Conservation (phyloP, 2,797 vertebrate genomes). For the Cyprinella venusta region DNA sequence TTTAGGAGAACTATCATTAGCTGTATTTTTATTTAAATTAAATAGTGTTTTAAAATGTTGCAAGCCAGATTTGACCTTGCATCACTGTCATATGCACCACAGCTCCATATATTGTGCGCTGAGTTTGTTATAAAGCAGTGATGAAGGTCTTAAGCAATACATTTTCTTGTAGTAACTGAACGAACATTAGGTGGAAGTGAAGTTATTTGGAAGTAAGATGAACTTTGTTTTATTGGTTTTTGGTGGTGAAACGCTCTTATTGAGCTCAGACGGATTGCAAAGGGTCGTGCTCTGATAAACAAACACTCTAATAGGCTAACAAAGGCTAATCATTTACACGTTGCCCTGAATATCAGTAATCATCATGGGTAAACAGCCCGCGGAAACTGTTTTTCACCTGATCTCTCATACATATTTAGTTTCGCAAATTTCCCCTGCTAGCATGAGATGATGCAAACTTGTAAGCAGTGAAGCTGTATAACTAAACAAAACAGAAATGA, state of each 20-base stretch:
- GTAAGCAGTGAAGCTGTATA: conserved; percentile 14
- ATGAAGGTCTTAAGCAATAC: not conserved
- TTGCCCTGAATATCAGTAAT: conserved; percentile 33
- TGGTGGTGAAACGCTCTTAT: conserved; percentile 3
- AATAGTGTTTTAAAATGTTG: not conserved
- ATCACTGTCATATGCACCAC: not conserved
- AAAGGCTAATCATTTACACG: conserved; percentile 48
- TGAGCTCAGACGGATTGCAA: conserved; percentile 46
- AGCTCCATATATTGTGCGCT: not conserved
- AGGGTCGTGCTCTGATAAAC: conserved; percentile 58
- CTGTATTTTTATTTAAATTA: too few species aligned
- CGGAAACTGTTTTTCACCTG: conserved; percentile 17
- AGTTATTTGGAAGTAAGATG: conserved; percentile 7
- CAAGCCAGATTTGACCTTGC: not conserved
- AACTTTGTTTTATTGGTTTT: conserved; percentile 23
- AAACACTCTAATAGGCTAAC: conserved; percentile 35
- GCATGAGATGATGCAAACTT: conserved; percentile 37
- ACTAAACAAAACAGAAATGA: not conserved
- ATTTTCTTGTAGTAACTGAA: not conserved
- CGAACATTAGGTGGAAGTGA: not conserved
- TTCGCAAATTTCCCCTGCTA: conserved; percentile 15
- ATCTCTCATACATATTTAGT: conserved; percentile 47
- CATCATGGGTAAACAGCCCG: conserved; percentile 25
- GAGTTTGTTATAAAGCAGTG: not conserved
- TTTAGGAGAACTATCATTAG: not conserved